These are phyloP conservation scores for Piscicola geometra DNA, from an alignment of 2,888 invertebrate genomes.

Conservation along the genomic window DNA sequence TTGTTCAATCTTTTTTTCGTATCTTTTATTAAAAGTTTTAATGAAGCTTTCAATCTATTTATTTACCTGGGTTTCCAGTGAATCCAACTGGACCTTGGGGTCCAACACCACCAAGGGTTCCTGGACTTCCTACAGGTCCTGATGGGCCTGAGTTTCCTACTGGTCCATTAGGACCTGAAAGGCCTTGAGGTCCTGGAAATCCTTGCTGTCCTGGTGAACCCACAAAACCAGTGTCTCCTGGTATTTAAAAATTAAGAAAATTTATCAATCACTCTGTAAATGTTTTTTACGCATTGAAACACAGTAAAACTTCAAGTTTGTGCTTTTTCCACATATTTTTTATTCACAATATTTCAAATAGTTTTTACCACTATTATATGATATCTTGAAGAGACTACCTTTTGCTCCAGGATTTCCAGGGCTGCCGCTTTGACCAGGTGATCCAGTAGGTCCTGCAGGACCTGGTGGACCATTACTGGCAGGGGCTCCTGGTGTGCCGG, in stretches of 20 bases:
- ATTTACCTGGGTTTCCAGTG: slow-evolving; percentile 36
- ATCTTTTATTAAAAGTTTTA: too few species aligned
- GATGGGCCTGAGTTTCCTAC: neutral
- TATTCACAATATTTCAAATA: too few species aligned
- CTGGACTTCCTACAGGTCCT: neutral
- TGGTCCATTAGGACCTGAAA: neutral
- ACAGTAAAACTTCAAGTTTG: too few species aligned
- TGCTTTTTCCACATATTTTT: too few species aligned
- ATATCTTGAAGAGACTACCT: too few species aligned
- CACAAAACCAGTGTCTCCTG: neutral
- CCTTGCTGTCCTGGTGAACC: neutral
- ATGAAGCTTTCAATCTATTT: too few species aligned
- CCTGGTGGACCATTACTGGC: slow-evolving; percentile 39
- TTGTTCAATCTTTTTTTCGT: too few species aligned
- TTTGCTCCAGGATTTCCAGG: neutral
- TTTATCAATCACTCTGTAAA: too few species aligned
- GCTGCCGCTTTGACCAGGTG: neutral
- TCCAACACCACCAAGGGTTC: neutral
- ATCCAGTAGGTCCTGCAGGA: neutral
- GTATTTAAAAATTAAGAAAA: too few species aligned
- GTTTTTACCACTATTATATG: too few species aligned
- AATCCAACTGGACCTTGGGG: slow-evolving; percentile 38
- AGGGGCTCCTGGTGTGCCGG: slow-evolving; percentile 39
- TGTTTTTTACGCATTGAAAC: too few species aligned
- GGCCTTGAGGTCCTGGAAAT: neutral